Conservation (phyloP, 2,888 invertebrate species). For the Tricholauxania praeusta region DNA sequence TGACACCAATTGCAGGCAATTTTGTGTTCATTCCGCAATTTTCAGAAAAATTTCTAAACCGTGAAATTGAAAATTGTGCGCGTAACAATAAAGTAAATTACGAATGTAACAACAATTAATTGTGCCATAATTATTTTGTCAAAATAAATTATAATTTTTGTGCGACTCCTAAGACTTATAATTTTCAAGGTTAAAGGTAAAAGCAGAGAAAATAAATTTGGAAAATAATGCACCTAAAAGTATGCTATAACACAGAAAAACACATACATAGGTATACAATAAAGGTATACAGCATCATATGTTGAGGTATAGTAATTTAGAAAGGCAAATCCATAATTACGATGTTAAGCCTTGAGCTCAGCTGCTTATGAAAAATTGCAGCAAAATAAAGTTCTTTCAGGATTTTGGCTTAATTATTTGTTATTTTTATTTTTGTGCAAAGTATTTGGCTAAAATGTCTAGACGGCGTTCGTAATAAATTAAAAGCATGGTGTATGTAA, state of each 20-base stretch:
- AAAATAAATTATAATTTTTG: conserved; percentile 18
- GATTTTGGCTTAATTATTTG: not conserved
- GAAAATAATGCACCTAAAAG: too few relatives aligned
- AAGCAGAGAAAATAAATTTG: too few relatives aligned
- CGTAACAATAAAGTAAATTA: conserved; percentile 10
- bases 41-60: not conserved
- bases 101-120: conserved; percentile 22
- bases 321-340: too few relatives aligned
- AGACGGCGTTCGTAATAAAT: conserved; percentile 11
- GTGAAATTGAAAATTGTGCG: conserved; percentile 26
- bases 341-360: not conserved
- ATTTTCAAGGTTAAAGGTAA: too few relatives aligned
- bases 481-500: not conserved
- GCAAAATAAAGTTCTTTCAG: not conserved
- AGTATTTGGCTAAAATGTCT: conserved; percentile 20
- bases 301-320: too few relatives aligned
- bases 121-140: conserved; percentile 29
- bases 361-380: not conserved
- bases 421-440: not conserved
- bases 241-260: too few relatives aligned
- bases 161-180: too few relatives aligned
- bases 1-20: not conserved
- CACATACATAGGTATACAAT: too few relatives aligned
- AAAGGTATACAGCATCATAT: too few relatives aligned
- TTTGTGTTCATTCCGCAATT: not conserved